A percentile compares a stretch with the other conserved stretches of the same genome.
phyloP scores from a whole-genome alignment of 1,140 invertebrate genomes.

The Triops longicaudatus region DNA sequence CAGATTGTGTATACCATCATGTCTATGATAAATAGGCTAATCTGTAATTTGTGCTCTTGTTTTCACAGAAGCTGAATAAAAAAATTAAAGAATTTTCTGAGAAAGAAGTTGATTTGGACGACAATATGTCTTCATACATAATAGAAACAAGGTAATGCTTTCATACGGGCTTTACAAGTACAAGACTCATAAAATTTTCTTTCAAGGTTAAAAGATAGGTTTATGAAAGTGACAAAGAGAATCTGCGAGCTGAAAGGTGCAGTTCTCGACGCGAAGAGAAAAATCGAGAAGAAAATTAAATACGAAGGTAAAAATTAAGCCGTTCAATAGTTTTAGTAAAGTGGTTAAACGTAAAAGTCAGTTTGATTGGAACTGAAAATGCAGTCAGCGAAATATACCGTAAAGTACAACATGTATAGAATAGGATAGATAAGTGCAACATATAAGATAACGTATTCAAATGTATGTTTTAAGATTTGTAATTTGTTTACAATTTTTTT shows the following conservation, averaged over 20 bases:
- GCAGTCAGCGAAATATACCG: too few relatives aligned
- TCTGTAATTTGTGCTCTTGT: background rate
- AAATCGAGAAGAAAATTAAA: background rate
- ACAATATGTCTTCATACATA: background rate
- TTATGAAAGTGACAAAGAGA: background rate
- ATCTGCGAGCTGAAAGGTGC: background rate
- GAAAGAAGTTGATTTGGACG: conserved; percentile 19
- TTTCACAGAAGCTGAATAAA: conserved; percentile 16
- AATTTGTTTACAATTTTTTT: background rate
- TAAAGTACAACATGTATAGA: too few relatives aligned
- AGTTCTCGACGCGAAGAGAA: background rate
- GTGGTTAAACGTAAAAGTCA: background rate
- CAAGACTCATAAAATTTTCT: background rate
- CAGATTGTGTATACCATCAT: background rate
- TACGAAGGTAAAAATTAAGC: background rate
- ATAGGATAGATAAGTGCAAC: too few relatives aligned
- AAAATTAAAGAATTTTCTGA: conserved; percentile 23
- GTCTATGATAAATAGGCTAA: background rate
- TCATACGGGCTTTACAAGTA: background rate
- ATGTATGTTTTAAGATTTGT: too few relatives aligned
- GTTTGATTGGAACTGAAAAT: background rate
- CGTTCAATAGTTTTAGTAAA: background rate
- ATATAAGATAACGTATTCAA: too few relatives aligned
- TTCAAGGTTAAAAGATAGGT: background rate
- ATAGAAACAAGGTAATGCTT: conserved; percentile 11